Evolutionary conservation across 1,140 invertebrate species (phyloP).

Genomic region (Drosophila littoralis): DNA sequence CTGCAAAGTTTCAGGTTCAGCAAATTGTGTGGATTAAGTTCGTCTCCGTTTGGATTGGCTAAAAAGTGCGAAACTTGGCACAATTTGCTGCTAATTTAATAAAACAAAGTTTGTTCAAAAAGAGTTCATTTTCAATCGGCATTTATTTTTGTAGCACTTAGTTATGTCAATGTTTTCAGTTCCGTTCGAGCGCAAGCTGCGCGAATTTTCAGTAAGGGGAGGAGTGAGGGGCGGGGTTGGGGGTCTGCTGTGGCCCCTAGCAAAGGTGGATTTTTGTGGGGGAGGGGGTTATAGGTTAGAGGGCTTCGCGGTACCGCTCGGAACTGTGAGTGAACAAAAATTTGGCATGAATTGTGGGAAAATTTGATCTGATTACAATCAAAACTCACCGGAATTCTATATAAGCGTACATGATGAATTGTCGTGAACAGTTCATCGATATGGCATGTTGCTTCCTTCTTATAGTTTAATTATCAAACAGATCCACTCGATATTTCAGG

Average conservation of each 20-base stretch:
- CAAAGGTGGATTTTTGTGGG: background rate
- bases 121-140: background rate
- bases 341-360: no score
- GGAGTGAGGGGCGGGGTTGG: no score
- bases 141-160: slow-evolving; percentile 10
- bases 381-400: background rate
- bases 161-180: background rate
- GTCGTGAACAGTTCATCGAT: background rate
- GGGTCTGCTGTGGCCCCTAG: background rate
- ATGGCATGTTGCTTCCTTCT: background rate
- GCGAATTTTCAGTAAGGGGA: background rate
- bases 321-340: background rate
- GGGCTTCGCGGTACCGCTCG: slow-evolving; percentile 5
- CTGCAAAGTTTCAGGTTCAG: no score
- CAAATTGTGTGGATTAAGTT: no score
- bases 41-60: background rate
- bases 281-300: no score
- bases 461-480: background rate
- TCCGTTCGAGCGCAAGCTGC: background rate
- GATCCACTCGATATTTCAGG: background rate
- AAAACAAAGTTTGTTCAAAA: no score
- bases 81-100: no score
- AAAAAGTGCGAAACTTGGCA: background rate
- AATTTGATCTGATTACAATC: no score
- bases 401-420: background rate